Conservation (phyloP, 1,140 invertebrate species). For the Magallana gigas region DNA sequence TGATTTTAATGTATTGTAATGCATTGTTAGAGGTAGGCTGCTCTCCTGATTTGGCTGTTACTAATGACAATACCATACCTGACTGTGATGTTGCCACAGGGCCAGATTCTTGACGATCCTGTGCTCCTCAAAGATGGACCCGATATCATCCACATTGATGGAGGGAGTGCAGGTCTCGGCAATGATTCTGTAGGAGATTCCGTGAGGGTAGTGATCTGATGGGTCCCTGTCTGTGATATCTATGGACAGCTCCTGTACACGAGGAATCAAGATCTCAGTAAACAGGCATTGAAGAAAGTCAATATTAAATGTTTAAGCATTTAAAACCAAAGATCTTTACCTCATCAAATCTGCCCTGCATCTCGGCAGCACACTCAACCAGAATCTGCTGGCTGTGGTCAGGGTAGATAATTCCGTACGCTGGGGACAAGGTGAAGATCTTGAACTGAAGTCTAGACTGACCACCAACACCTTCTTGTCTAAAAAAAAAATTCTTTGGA, state of each 20-base stretch:
- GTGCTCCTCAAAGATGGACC: slow-evolving; percentile 80
- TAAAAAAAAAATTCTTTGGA: slow-evolving; percentile 48
- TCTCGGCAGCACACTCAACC: slow-evolving; percentile 78
- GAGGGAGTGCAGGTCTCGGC: slow-evolving; percentile 78
- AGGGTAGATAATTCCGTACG: slow-evolving; percentile 76
- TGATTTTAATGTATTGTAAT: background rate
- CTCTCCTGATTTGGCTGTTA: no score
- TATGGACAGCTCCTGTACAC: slow-evolving; percentile 75
- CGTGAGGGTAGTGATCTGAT: slow-evolving; percentile 68
- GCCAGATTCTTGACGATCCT: slow-evolving; percentile 77
- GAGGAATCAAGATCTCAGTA: background rate
- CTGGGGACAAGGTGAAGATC: slow-evolving; percentile 78
- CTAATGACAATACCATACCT: slow-evolving; percentile 56
- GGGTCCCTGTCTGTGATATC: slow-evolving; percentile 78
- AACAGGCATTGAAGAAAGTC: no score
- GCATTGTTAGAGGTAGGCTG: no score
- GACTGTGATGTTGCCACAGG: slow-evolving; percentile 75
- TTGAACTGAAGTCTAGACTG: slow-evolving; percentile 74
- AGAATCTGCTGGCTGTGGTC: slow-evolving; percentile 75
- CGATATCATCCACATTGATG: slow-evolving; percentile 75
- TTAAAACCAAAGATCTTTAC: slow-evolving; percentile 57
- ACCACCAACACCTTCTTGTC: slow-evolving; percentile 72
- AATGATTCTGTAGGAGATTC: slow-evolving; percentile 77
- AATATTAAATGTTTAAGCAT: background rate
- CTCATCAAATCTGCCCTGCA: slow-evolving; percentile 74